Conservation (phyloP, 1,140 invertebrate genomes). For the Patella vulgata region DNA sequence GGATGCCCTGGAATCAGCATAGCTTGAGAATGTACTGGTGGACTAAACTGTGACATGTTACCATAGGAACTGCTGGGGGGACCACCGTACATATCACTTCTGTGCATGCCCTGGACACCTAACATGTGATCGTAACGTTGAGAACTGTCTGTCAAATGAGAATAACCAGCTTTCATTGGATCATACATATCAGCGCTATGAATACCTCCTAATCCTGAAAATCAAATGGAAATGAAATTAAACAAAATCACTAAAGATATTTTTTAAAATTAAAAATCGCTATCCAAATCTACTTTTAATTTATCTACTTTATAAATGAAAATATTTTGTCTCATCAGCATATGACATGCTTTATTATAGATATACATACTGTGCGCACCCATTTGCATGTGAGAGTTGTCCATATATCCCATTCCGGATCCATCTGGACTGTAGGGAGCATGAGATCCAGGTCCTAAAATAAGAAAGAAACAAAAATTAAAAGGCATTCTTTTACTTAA, state of each 20-base stretch:
- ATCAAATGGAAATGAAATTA: conserved; percentile 4
- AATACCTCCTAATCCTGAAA: conserved; percentile 64
- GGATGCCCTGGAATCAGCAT: conserved; percentile 70
- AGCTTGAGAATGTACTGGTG: conserved; percentile 69
- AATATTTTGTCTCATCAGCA: not conserved
- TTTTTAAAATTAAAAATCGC: not conserved
- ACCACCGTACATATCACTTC: conserved; percentile 64
- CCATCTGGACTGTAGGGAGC: conserved; percentile 92
- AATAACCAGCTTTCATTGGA: conserved; percentile 62
- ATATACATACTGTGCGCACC: conserved; percentile 80
- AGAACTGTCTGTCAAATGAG: conserved; percentile 55
- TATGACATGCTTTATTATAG: not conserved
- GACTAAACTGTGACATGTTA: conserved; percentile 68
- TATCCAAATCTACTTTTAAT: not conserved
- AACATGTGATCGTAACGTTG: conserved; percentile 59
- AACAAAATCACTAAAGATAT: not conserved
- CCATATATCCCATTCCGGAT: conserved; percentile 93
- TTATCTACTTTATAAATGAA: not conserved
- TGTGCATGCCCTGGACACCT: conserved; percentile 65
- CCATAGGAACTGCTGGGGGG: conserved; percentile 64
- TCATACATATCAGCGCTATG: conserved; percentile 66
- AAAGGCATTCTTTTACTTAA: too few relatives aligned
- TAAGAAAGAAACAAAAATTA: conserved; percentile 22
- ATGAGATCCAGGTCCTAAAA: conserved; percentile 67
- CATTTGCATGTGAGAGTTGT: conserved; percentile 90